phyloP scores from a whole-genome alignment of 2,113 vertebrate genomes.

The Toxostoma redivivum region DNA sequence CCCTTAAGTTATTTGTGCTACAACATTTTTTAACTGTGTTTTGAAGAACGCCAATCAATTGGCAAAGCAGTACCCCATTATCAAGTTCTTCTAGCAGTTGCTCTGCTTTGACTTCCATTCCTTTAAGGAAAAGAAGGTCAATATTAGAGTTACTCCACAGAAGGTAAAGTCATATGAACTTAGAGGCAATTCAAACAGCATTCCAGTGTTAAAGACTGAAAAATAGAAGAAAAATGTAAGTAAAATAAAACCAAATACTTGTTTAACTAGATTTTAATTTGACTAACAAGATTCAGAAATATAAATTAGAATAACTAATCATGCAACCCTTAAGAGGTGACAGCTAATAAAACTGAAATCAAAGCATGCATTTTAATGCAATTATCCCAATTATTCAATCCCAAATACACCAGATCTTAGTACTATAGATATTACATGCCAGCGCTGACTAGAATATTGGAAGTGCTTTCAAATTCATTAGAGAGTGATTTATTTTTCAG shows the following conservation, averaged over 20 bases:
- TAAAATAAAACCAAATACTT: not conserved
- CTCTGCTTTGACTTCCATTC: slow-evolving; percentile 80
- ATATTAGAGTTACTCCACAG: not conserved
- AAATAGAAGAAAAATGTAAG: not conserved
- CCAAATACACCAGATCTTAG: not conserved
- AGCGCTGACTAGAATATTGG: not conserved
- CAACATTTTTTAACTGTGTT: slow-evolving; percentile 77
- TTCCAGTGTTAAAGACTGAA: not conserved
- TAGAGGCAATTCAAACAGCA: not conserved
- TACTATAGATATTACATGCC: not conserved
- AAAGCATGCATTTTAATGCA: not conserved
- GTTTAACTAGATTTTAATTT: not conserved
- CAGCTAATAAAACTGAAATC: not conserved
- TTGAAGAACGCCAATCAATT: slow-evolving; percentile 85
- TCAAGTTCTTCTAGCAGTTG: slow-evolving; percentile 81
- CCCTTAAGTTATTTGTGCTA: slow-evolving; percentile 74
- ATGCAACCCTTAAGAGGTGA: not conserved
- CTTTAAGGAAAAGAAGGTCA: slow-evolving; percentile 47
- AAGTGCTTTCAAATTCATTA: not conserved
- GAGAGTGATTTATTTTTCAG: not conserved
- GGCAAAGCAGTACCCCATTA: slow-evolving; percentile 82
- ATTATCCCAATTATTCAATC: not conserved
- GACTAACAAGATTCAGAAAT: not conserved
- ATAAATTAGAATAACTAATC: not conserved
- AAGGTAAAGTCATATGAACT: not conserved